These are phyloP conservation scores for Myiozetetes cayanensis DNA, from an alignment of 2,113 vertebrate species.

Conservation along the genomic window DNA sequence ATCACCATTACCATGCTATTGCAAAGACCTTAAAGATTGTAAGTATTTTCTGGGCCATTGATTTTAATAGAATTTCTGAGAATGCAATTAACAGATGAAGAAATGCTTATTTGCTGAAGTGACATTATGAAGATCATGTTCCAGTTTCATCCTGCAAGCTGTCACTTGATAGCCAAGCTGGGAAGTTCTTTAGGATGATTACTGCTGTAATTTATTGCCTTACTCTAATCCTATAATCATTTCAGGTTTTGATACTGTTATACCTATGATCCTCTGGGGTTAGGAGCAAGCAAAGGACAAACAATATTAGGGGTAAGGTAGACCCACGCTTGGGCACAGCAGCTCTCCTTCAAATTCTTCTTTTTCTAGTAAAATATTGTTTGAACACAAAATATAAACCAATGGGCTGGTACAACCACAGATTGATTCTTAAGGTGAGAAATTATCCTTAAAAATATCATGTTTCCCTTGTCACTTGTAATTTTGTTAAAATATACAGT, in stretches of 20 bases:
- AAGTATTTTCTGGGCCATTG: background rate
- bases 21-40: background rate
- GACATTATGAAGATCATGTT: background rate
- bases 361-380: background rate
- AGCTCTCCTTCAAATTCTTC: background rate
- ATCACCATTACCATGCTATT: background rate
- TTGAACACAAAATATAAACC: background rate
- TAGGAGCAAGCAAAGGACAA: background rate
- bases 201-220: background rate
- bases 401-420: background rate
- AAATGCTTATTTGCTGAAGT: background rate
- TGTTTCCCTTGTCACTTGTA: background rate
- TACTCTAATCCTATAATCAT: background rate
- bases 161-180: background rate
- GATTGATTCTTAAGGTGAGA: background rate
- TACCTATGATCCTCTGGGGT: background rate
- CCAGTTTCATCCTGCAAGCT: background rate
- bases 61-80: background rate
- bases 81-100: background rate
- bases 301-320: background rate
- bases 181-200: background rate
- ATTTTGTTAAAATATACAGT: background rate
- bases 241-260: background rate
- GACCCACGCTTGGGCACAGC: background rate
- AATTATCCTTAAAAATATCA: background rate